A percentile compares a stretch with the other conserved stretches of the same genome.
phyloP scores from a whole-genome alignment of 2,888 invertebrate species.

The Eubasilissa splendida region DNA sequence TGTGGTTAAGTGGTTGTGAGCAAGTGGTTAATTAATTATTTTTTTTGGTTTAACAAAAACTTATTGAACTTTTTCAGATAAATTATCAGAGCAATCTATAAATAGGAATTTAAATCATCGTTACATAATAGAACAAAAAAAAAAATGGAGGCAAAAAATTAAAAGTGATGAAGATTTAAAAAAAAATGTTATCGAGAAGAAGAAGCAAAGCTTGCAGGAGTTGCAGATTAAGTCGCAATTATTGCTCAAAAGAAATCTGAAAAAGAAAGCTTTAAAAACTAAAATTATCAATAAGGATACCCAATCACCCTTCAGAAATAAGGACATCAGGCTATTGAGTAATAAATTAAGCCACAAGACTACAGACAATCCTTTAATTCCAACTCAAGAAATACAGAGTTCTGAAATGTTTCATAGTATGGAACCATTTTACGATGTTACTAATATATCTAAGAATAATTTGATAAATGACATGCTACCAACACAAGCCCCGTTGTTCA shows the following conservation, averaged over 20 bases:
- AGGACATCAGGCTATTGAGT: too few relatives aligned
- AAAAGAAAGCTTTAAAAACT: constrained; percentile 39
- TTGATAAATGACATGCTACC: neutral
- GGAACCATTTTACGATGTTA: neutral
- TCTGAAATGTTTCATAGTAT: too few relatives aligned
- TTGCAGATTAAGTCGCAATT: constrained; percentile 43
- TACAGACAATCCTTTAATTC: neutral
- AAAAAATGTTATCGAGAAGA: constrained; percentile 33
- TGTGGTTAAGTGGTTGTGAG: too few relatives aligned
- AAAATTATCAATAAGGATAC: constrained; percentile 6
- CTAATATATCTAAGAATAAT: neutral
- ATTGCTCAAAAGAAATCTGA: constrained; percentile 42
- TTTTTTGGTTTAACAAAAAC: too few relatives aligned
- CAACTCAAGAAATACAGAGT: too few relatives aligned
- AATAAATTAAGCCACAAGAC: constrained; percentile 9
- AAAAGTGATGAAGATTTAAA: constrained; percentile 43
- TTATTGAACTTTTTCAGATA: too few relatives aligned
- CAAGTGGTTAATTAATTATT: too few relatives aligned
- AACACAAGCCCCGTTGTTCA: neutral
- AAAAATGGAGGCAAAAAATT: constrained; percentile 34
- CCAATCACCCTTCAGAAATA: neutral
- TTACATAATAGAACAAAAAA: constrained; percentile 41
- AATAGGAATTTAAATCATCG: constrained; percentile 24
- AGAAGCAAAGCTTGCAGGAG: constrained; percentile 42
- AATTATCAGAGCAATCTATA: neutral